Evolutionary conservation across 2,888 invertebrate species (phyloP), one percentile per base, ranked within the genome.

Genomic region (Drosophila kuntzei): DNA sequence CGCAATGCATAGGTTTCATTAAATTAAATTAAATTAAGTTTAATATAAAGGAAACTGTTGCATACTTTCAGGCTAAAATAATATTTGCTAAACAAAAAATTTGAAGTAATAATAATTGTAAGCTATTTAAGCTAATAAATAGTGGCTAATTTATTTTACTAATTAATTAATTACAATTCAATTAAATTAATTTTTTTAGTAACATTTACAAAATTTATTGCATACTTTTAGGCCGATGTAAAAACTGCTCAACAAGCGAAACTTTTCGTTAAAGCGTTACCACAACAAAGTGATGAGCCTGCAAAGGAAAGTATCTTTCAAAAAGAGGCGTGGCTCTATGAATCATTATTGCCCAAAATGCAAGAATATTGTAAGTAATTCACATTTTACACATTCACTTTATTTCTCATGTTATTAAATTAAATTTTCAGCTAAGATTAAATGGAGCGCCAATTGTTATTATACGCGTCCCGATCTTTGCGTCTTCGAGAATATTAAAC

Each of bases 401-500:
- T 11, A 0, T 4, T 6, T n/a, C 9, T 16, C 9, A 14, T 27
- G 22, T 16, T 11, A 9, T 32, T 49, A 0, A 36, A n/a, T 34
- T 12, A 5, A 16, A 7, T 50, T 71, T 1, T 7, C 55, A 83
- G 83, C 81, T 9, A 58, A 34, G 0, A 14, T 66, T 4, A 87
- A 79, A 67, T 90, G 91, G 90, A 76, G 81, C 3, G 89, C 93
- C 6, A 76, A 85, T 32, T 91, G 90, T 55, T 92, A 87, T 59
- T 90, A 90, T 22, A 73, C 86, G 0, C 90, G 91, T 0, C 66
- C 87, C 20, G 89, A 91, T 69, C 71, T 91, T 0, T 67, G 91
- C 6, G 92, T 93, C 3, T 80, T 93, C 16, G 92, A 93, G 80
- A 90, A 93, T 71, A 71, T 93, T 1, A 73, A 65, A 1, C 37